These are phyloP conservation scores for Limenitis camilla DNA, from an alignment of 2,888 invertebrate genomes.

Conservation along the genomic window DNA sequence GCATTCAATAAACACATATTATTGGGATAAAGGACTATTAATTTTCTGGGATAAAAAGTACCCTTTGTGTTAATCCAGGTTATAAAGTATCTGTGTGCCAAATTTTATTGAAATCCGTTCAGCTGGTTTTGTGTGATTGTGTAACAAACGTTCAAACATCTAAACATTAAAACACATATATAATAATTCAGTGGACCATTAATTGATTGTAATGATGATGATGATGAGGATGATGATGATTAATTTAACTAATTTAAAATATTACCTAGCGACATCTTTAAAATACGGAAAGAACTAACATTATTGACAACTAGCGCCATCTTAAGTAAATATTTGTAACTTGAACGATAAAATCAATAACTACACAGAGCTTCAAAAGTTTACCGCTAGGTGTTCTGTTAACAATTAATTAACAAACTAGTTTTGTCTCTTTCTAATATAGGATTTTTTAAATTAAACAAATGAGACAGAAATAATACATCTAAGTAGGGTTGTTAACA, in stretches of 20 bases:
- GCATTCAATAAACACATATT: no score
- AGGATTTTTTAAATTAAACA: background rate
- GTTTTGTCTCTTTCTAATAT: constrained; percentile 10
- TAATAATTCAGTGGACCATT: no score
- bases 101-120: no score
- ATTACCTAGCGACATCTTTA: constrained; percentile 6
- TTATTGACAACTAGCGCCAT: background rate
- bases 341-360: constrained; percentile 5
- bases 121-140: no score
- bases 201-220: no score
- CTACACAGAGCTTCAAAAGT: background rate
- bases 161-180: no score
- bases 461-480: constrained; percentile 38
- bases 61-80: no score
- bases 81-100: no score
- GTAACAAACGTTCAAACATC: no score
- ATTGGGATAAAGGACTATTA: no score
- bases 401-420: background rate
- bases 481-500: background rate
- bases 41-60: no score
- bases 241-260: background rate
- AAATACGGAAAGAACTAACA: background rate
- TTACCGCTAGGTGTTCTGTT: constrained; percentile 6
- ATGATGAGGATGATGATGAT: no score
- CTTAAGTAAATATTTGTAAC: background rate